phyloP scores from a whole-genome alignment of 2,888 invertebrate species.

The Trichopria drosophilae region DNA sequence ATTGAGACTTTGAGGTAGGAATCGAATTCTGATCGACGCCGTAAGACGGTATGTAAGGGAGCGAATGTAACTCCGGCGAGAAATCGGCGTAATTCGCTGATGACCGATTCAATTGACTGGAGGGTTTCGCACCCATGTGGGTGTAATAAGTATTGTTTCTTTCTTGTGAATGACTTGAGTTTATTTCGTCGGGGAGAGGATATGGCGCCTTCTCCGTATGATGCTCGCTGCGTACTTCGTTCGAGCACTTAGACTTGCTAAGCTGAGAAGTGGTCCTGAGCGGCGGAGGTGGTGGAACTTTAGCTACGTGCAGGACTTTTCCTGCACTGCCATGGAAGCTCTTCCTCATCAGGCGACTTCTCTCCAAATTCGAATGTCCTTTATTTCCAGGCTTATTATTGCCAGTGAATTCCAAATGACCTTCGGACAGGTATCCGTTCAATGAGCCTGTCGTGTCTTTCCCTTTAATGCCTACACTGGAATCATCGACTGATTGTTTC shows the following conservation, averaged over 20 bases:
- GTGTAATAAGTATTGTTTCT: conserved; percentile 51
- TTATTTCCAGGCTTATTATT: conserved; percentile 58
- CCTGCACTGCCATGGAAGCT: conserved; percentile 85
- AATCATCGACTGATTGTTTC: conserved; percentile 70
- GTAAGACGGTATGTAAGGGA: conserved; percentile 66
- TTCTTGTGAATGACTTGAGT: conserved; percentile 49
- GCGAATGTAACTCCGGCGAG: conserved; percentile 64
- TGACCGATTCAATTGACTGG: conserved; percentile 36
- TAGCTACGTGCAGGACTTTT: conserved; percentile 78
- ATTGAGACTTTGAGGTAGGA: conserved; percentile 36
- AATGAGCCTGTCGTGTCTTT: conserved; percentile 65
- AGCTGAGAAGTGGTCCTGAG: conserved; percentile 85
- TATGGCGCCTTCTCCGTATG: conserved; percentile 44
- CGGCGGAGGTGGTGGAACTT: conserved; percentile 84
- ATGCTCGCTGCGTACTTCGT: conserved; percentile 59
- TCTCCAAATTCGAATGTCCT: conserved; percentile 80
- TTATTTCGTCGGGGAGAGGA: conserved; percentile 39
- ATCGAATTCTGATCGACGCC: conserved; percentile 52
- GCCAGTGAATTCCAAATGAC: conserved; percentile 76
- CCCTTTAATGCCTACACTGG: conserved; percentile 70
- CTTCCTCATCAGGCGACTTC: conserved; percentile 85
- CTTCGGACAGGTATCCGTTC: conserved; percentile 85
- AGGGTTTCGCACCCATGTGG: conserved; percentile 45
- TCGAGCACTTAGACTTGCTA: conserved; percentile 68
- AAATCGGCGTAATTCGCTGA: conserved; percentile 49